Base-by-base conservation (phyloP, 2,888 invertebrate genomes). In the Tuta absoluta region DNA sequence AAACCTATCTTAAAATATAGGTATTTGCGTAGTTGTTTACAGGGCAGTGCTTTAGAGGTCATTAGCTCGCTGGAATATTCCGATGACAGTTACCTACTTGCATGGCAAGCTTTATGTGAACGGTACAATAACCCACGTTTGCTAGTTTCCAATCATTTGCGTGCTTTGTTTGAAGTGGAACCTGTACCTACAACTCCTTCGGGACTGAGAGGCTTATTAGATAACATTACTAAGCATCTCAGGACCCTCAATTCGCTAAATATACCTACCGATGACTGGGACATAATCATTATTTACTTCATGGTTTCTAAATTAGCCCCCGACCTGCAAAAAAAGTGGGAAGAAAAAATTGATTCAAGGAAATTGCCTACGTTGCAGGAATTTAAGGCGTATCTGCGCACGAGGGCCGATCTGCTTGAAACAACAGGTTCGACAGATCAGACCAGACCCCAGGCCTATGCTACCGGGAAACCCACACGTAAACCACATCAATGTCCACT, bases 1-100 rank as follows among this genome's bases (percentile, higher is more conserved):
- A 49, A 65, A 45, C 60, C 63, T 8, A 65, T 65, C 10, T 0
- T 28, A 23, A 64, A 60, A 21, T 59, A n/a, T 2, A 59, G 33
- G 17, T 59, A 59, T 23, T 23, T 59, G 17, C 59, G 59, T 8
- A 59, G 41, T 33, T 38, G 21, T 21, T 41, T 59, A 12, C 21
- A 37, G 19, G 59, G 41, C 23, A 41, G 59, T 23, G 59, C 59
- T 17, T 17, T 59, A 12, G 41, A 59, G 23, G 59, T 59, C 1
- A 41, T 59, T 10, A 21, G 38, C 59, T 59, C 59, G 11, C 59
- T 59, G 2, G 59, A 59, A 17, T 59, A 59, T 41, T 12, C 17
- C n/a, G 17, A 41, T 21, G 59, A 59, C 2, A 59, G 59, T 17
- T 41, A 59, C 37, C 2, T n/a, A 17, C 12, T 59, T 2, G 37